A percentile compares a stretch with the other conserved stretches of the same genome.
Conservation (phyloP, 2,797 vertebrate genomes). For the Gastrophryne carolinensis region DNA sequence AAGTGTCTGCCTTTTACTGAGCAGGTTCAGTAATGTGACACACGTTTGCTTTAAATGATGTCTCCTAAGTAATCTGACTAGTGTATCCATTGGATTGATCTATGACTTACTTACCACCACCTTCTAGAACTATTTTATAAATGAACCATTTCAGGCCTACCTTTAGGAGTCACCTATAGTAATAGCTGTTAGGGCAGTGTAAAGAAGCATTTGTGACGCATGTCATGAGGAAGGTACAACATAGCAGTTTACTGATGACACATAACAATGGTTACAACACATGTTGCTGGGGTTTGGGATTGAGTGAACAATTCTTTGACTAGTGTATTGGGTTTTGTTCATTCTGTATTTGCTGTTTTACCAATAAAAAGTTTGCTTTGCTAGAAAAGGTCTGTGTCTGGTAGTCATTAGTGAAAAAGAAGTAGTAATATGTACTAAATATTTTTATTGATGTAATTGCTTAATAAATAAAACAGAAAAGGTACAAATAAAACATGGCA, state of each 20-base stretch:
- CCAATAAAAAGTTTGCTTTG: conserved; percentile 51
- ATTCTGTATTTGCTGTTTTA: conserved; percentile 50
- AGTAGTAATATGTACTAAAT: neutral
- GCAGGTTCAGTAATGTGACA: too few relatives aligned
- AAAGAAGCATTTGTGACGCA: neutral
- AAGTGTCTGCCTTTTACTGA: too few relatives aligned
- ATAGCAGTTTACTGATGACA: neutral
- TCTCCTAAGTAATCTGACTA: too few relatives aligned
- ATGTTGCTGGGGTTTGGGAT: neutral
- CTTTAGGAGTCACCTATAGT: neutral
- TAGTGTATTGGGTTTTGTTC: conserved; percentile 43
- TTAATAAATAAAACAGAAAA: conserved; percentile 52
- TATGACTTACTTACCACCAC: too few relatives aligned
- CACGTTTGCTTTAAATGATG: neutral
- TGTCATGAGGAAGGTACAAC: neutral
- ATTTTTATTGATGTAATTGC: conserved; percentile 26
- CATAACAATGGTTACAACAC: neutral
- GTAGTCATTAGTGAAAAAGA: neutral
- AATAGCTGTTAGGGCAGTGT: neutral
- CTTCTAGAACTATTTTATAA: neutral
- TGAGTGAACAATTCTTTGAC: conserved; percentile 37
- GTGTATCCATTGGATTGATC: too few relatives aligned
- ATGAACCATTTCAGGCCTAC: neutral
- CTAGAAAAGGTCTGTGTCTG: conserved; percentile 21
- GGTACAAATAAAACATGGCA: conserved; percentile 6